Evolutionary conservation across 2,113 vertebrate genomes (phyloP).

Genomic region (Prolemur simus): DNA sequence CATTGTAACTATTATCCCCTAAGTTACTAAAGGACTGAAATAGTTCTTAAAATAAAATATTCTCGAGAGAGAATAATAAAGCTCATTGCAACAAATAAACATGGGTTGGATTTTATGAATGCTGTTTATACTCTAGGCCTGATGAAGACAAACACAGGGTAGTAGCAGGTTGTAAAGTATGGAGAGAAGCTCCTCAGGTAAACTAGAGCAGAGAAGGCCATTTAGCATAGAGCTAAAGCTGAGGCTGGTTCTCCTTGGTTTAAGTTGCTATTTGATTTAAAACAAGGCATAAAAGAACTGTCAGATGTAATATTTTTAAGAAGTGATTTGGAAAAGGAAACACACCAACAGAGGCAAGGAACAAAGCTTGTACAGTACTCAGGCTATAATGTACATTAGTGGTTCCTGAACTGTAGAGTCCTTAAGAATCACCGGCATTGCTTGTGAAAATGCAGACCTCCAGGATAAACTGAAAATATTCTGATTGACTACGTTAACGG

Average conservation of each 20-base stretch:
- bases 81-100: not conserved
- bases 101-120: not conserved
- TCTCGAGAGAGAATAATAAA: not conserved
- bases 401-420: not conserved
- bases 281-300: not conserved
- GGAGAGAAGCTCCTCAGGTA: not conserved
- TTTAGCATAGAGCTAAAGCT: not conserved
- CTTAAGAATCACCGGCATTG: not conserved
- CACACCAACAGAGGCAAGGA: not conserved
- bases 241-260: not conserved
- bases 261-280: not conserved
- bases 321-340: slow-evolving; percentile 21
- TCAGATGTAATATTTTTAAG: not conserved
- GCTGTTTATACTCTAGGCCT: not conserved
- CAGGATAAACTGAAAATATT: not conserved
- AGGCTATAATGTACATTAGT: not conserved
- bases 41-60: slow-evolving; percentile 24
- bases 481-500: not conserved
- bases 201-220: not conserved
- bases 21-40: slow-evolving; percentile 27
- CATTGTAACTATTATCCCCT: not conserved
- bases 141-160: not conserved
- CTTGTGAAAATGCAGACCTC: not conserved
- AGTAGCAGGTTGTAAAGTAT: not conserved
- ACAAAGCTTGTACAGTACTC: not conserved